These are phyloP conservation scores for Chascanopsetta lugubris DNA, from an alignment of 2,113 vertebrate genomes.

Conservation along the genomic window DNA sequence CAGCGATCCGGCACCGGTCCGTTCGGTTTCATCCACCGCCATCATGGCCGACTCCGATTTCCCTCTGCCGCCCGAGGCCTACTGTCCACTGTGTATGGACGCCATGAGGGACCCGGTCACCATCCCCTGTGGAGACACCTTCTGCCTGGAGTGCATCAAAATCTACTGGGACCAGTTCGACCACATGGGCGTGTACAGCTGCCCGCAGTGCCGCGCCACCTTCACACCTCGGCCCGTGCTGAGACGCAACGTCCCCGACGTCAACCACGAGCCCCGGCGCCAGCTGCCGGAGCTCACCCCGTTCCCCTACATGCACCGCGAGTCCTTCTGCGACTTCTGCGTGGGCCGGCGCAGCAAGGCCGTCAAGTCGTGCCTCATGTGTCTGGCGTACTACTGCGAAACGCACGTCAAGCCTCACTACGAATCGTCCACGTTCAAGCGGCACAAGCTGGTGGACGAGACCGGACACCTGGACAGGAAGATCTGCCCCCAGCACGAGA, in stretches of 20 bases:
- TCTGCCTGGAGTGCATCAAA: slow-evolving; percentile 82
- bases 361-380: slow-evolving; percentile 82
- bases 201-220: slow-evolving; percentile 77
- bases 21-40: slow-evolving; percentile 1
- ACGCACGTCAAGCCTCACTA: slow-evolving; percentile 84
- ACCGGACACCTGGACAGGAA: slow-evolving; percentile 72
- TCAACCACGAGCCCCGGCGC: slow-evolving; percentile 53
- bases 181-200: slow-evolving; percentile 80
- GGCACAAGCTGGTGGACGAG: slow-evolving; percentile 83
- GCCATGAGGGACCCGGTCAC: slow-evolving; percentile 74
- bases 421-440: slow-evolving; percentile 81
- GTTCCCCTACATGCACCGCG: slow-evolving; percentile 68
- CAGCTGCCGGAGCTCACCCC: slow-evolving; percentile 51
- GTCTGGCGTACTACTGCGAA: slow-evolving; percentile 83
- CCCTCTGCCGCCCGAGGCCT: slow-evolving; percentile 62
- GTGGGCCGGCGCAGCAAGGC: slow-evolving; percentile 76
- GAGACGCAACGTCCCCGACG: slow-evolving; percentile 66
- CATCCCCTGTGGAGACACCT: slow-evolving; percentile 82
- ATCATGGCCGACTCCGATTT: slow-evolving; percentile 76
- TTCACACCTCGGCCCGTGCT: slow-evolving; percentile 80
- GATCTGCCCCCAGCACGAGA: slow-evolving; percentile 83
- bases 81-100: slow-evolving; percentile 76
- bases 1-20: neutral
- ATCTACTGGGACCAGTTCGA: slow-evolving; percentile 85
- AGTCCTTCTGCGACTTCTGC: slow-evolving; percentile 84